Base-by-base conservation (phyloP, 2,888 invertebrate genomes). In the Dicyrtoma fusca region DNA sequence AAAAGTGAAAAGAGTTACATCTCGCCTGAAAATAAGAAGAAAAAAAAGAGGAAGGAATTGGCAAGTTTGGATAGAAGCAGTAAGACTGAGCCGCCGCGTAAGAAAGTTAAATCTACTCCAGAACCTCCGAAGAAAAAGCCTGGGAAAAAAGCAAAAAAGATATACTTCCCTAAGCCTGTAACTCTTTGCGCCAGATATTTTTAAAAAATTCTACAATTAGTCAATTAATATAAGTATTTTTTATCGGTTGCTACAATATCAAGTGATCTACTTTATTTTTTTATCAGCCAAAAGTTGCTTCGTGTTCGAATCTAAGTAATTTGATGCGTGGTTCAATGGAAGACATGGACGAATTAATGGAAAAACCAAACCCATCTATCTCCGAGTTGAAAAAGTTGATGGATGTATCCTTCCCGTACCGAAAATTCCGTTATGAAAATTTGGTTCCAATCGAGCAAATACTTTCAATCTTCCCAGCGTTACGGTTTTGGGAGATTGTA, bases 401-500 rank as follows among this genome's bases (percentile, higher is more conserved):
- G 57, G 11, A 11, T 11, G 57, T 25, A 1, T 25, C 57, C 5
- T 57, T 57, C n/a, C 57, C 57, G 6, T 57, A 57, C n/a, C 23
- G 57, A 13, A 21, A n/a, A 57, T 25, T 25, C 14, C 26, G 23
- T 14, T 57, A 57, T 25, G 57, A 57, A 57, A 57, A 21, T 57
- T 1, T 11, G 14, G 25, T 25, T 8, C 14, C 23, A 23, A 25
- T 57, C n/a, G 23, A 23, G 23, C 2, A 3, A 4, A 57, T n/a
- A 11, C 26, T 57, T 21, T 21, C 23, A 6, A 25, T 23, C 3
- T 57, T 57, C 23, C 57, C 57, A 11, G 57, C 57, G 1, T n/a
- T 57, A 10, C 57, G 23, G 2, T 5, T 1, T 8, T 57, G 25
- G 25, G 4, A 57, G 23, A 57, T 57, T 8, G 57, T 57, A 57